Base-by-base conservation (phyloP, 92 coral and sea anemone species). In the Palythoa caribaeorum region DNA sequence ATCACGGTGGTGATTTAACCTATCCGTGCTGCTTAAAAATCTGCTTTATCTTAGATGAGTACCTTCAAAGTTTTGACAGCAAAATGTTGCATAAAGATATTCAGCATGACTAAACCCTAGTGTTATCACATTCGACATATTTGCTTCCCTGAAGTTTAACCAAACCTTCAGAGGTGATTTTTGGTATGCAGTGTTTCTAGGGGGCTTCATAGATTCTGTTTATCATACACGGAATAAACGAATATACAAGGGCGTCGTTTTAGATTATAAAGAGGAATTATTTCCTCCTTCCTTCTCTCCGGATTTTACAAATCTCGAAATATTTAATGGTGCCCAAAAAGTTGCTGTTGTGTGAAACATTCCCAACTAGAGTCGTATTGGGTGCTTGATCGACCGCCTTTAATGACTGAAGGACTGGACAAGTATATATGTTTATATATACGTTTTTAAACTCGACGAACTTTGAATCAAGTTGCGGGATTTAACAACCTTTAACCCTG, bases 231-330 rank as follows among this genome's bases (percentile, higher is more conserved):
- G 53, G 76, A 65, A 76, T 44, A 60, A 19, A 38, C 20, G 39
- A 63, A 65, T 40, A 81, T 81, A 66, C 65, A 65, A 52, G 86
- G 63, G 71, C 19, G 38, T 19, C 65, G 52, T 81, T 81, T 81
- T 81, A 81, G 76, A 66, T 47, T 81, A 37, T 81, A 66, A 65
- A 7, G 38, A 48, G 57, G 60, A 44, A 52, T 51, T 35, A 15
- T 19, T 14, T 20, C 17, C 52, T 21, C 68, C 65, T 2, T 37
- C 3, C 2, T 70, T 35, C 35, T 2, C 50, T 44, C 50, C 50
- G 7, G 7, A 3, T 44, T 44, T 44, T 44, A 44, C 50, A 28
- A 76, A 76, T 19, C 80, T 53, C 59, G 57, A 44, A 44, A 47
- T 76, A 20, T 20, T 68, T 68, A 9, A 68, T 7, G 5, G 39